Conservation (phyloP, 2,113 vertebrate genomes). For the Leuciscus idus region DNA sequence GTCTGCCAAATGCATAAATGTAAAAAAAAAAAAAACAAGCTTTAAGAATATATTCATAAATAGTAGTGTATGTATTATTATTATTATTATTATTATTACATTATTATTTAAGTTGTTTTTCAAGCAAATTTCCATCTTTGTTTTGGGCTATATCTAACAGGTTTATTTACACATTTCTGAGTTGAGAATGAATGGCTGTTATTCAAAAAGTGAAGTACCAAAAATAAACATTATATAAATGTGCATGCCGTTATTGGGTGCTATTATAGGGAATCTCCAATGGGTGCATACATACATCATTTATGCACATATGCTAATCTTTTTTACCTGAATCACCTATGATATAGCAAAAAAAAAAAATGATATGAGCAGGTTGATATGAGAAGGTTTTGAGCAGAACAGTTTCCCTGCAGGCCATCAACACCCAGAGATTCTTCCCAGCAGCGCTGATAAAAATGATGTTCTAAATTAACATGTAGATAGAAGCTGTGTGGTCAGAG, state of each 20-base stretch:
- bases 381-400: background rate
- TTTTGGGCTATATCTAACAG: too few relatives aligned
- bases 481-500: constrained; percentile 24
- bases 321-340: background rate
- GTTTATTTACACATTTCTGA: background rate
- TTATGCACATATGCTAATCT: background rate
- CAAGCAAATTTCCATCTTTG: background rate
- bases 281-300: background rate
- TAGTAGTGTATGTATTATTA: too few relatives aligned
- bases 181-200: background rate
- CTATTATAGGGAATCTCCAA: background rate
- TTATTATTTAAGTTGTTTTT: background rate
- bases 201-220: background rate
- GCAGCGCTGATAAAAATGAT: constrained; percentile 21
- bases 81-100: background rate
- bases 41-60: too few relatives aligned
- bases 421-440: constrained; percentile 24
- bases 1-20: too few relatives aligned
- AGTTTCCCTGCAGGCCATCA: constrained; percentile 11
- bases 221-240: background rate
- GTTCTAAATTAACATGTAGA: constrained; percentile 30
- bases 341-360: background rate
- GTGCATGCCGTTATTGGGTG: background rate
- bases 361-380: background rate
- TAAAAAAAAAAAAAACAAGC: too few relatives aligned